Conservation (phyloP, 2,113 vertebrate genomes). For the Tupaia chinensis region DNA sequence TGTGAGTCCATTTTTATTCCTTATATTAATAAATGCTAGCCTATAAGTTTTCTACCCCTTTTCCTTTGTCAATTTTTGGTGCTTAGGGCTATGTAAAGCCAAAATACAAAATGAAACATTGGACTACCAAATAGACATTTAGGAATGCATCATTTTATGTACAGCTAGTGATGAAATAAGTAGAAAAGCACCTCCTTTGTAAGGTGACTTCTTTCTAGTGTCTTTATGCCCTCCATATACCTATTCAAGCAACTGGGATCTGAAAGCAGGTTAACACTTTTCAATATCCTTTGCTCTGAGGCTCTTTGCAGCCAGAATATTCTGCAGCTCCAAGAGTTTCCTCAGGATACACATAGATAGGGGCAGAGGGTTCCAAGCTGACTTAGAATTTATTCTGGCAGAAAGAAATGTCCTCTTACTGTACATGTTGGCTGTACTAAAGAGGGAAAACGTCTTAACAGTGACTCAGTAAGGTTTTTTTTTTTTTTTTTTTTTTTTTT, state of each 20-base stretch:
- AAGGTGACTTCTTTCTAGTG: not conserved
- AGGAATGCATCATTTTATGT: conserved; percentile 6
- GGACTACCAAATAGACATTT: not conserved
- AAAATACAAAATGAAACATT: conserved; percentile 26
- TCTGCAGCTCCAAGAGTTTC: not conserved
- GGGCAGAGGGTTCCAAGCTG: not conserved
- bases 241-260: not conserved
- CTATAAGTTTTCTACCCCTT: not conserved
- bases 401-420: not conserved
- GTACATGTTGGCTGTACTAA: conserved; percentile 36
- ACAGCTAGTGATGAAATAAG: not conserved
- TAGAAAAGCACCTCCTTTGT: not conserved
- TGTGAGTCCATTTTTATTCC: not conserved
- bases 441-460: not conserved
- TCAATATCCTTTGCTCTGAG: not conserved
- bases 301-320: not conserved
- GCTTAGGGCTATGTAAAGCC: not conserved
- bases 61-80: conserved; percentile 51
- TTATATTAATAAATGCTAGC: not conserved
- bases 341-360: not conserved
- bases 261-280: not conserved
- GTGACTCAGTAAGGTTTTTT: not conserved
- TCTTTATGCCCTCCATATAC: not conserved
- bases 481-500: not conserved
- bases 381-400: not conserved